Percentiles rank a stretch among this genome's conserved stretches.
Conservation (phyloP, 2,797 vertebrate species). For the Phylloscopus collybita region DNA sequence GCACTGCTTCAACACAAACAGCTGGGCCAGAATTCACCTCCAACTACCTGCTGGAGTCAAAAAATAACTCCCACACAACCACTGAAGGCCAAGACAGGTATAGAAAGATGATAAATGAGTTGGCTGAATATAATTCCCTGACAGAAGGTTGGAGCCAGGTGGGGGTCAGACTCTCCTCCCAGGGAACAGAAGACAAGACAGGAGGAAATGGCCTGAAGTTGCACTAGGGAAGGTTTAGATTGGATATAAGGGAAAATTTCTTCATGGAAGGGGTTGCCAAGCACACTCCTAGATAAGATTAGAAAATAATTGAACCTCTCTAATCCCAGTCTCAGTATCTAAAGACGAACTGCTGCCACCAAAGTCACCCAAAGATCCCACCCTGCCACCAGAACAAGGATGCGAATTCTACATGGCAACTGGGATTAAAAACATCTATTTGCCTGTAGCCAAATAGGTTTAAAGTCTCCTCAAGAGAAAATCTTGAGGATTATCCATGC, state of each 20-base stretch:
- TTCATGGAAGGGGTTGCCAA: not conserved
- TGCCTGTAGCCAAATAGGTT: slow-evolving; percentile 18
- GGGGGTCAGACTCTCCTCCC: not conserved
- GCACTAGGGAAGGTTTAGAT: not conserved
- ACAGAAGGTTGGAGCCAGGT: not conserved
- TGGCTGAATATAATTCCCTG: not conserved
- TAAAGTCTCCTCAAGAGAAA: slow-evolving; percentile 35
- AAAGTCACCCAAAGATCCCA: not conserved
- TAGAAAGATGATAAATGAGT: not conserved
- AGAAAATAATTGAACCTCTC: not conserved
- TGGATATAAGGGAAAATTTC: not conserved
- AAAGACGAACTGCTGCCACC: not conserved
- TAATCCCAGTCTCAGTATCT: not conserved
- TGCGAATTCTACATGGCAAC: not conserved
- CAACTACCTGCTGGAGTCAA: not conserved
- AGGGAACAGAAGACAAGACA: not conserved
- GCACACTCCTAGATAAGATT: not conserved
- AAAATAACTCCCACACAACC: not conserved
- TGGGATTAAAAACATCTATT: slow-evolving; percentile 18
- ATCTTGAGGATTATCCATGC: slow-evolving; percentile 41
- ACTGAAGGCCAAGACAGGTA: not conserved
- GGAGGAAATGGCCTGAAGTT: accelerated
- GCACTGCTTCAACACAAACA: not conserved
- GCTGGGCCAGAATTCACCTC: not conserved
- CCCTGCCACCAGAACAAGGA: not conserved